A percentile compares a stretch with the other conserved stretches of the same genome.
phyloP scores from a whole-genome alignment of 2,888 invertebrate species.

The Hyppa rectilinea region DNA sequence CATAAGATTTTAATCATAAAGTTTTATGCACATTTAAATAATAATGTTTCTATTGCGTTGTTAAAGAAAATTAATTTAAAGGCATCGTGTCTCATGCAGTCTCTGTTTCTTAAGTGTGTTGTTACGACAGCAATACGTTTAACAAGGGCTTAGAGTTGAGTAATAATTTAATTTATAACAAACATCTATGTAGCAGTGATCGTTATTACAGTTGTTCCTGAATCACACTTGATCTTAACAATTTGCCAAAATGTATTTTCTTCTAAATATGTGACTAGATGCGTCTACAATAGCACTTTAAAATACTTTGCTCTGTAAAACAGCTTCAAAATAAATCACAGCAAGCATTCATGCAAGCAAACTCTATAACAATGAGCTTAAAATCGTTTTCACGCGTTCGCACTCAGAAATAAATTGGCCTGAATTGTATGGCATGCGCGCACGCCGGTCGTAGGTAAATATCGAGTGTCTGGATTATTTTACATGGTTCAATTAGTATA shows the following conservation, averaged over 20 bases:
- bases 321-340: conserved; percentile 37
- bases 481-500: conserved; percentile 50
- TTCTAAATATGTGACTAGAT: not conserved
- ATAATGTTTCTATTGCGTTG: not conserved
- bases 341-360: conserved; percentile 23
- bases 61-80: not conserved
- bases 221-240: too few relatives aligned
- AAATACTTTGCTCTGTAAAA: not conserved
- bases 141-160: not conserved
- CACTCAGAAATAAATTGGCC: conserved; percentile 75
- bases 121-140: not conserved
- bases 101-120: not conserved
- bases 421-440: conserved; percentile 78
- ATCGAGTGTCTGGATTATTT: conserved; percentile 61
- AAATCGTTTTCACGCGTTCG: conserved; percentile 67
- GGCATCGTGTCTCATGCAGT: not conserved
- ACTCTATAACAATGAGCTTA: conserved; percentile 60
- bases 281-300: not conserved
- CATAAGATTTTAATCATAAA: conserved; percentile 21
- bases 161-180: too few relatives aligned
- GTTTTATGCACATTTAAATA: conserved; percentile 9
- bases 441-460: conserved; percentile 62
- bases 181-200: too few relatives aligned
- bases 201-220: too few relatives aligned
- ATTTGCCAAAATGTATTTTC: not conserved